Evolutionary conservation across 2,113 vertebrate species (phyloP).

Genomic region (Chloropsis hardwickii): DNA sequence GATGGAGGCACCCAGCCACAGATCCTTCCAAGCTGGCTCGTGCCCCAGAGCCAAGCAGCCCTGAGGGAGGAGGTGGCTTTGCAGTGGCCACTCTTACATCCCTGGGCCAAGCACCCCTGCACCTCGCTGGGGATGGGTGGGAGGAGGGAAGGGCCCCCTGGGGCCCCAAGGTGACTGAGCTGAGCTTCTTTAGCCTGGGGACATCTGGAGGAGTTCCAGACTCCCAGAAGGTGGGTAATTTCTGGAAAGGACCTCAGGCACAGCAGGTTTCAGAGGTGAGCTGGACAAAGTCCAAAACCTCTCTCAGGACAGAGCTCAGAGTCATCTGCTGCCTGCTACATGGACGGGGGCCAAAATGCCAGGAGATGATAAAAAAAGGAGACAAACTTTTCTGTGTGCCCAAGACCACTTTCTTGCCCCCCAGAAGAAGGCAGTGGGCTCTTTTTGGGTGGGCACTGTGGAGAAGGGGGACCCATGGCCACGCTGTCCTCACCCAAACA

Average conservation of each 20-base stretch:
- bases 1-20: not conserved
- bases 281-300: slow-evolving; percentile 11
- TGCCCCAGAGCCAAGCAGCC: not conserved
- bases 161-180: not conserved
- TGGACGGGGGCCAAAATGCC: not conserved
- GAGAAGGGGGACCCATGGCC: accelerated
- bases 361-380: not conserved
- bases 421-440: not conserved
- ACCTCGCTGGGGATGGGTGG: not conserved
- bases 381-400: not conserved
- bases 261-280: not conserved
- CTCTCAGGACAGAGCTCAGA: not conserved
- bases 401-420: not conserved
- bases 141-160: not conserved
- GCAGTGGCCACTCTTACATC: not conserved
- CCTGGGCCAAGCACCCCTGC: not conserved
- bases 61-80: not conserved
- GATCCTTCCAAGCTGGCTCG: not conserved
- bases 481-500: accelerated
- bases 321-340: not conserved
- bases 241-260: not conserved
- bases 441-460: accelerated
- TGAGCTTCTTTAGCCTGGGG: not conserved
- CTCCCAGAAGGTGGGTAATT: not conserved
- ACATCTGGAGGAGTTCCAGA: not conserved